A percentile compares a stretch with the other conserved stretches of the same genome.
These are phyloP conservation scores for Cheirogaleus medius DNA, from an alignment of 2,113 vertebrate species.

Conservation along the genomic window DNA sequence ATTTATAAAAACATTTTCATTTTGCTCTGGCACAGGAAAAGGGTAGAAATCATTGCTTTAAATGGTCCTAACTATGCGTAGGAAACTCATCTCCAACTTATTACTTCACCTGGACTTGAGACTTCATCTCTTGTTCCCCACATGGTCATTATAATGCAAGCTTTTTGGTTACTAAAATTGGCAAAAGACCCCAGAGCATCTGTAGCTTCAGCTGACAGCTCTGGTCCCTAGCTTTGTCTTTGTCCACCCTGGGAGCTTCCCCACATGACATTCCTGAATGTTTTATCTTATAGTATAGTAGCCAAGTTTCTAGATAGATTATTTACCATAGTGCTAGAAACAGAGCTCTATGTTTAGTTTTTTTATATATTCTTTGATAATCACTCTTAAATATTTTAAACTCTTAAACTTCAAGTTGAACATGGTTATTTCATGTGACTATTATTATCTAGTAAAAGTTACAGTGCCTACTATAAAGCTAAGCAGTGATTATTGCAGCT, in stretches of 20 bases:
- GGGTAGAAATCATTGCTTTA: background rate
- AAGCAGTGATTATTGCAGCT: background rate
- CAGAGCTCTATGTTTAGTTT: background rate
- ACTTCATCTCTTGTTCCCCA: background rate
- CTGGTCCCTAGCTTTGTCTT: background rate
- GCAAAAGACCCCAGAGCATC: background rate
- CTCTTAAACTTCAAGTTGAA: background rate
- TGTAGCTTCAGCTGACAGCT: background rate
- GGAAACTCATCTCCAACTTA: background rate
- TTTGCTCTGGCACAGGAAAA: background rate
- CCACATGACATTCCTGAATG: background rate
- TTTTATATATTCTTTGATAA: background rate
- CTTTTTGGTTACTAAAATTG: background rate
- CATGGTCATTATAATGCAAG: background rate
- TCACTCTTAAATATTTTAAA: background rate
- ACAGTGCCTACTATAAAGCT: background rate
- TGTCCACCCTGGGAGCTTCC: background rate
- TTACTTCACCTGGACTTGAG: background rate
- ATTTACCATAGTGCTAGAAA: background rate
- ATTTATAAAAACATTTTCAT: background rate
- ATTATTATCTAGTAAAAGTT: background rate
- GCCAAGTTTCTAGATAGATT: background rate
- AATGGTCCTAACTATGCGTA: background rate
- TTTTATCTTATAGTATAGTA: background rate
- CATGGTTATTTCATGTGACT: background rate